These are phyloP conservation scores for Psettodes erumei DNA, from an alignment of 2,113 vertebrate genomes.

Conservation along the genomic window DNA sequence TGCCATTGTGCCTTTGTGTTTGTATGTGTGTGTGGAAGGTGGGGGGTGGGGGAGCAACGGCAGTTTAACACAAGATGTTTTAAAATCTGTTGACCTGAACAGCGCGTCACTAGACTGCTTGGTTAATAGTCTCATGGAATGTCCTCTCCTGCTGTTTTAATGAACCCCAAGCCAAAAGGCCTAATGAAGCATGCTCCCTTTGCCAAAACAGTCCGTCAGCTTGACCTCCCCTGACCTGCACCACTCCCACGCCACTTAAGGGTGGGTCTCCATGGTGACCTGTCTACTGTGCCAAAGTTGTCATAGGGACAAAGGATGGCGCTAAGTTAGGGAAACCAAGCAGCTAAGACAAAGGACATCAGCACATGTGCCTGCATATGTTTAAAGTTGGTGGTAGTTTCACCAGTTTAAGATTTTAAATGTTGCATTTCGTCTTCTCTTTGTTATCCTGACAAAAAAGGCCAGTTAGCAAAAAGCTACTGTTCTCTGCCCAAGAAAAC, in stretches of 20 bases:
- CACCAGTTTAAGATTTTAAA: conserved; percentile 43
- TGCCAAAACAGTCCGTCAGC: conserved; percentile 75
- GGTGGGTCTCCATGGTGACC: conserved; percentile 76
- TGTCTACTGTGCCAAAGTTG: conserved; percentile 51
- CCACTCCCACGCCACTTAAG: conserved; percentile 66
- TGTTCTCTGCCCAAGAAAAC: conserved; percentile 65
- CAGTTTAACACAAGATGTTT: conserved; percentile 76
- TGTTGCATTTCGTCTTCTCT: conserved; percentile 47
- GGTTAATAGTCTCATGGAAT: conserved; percentile 84
- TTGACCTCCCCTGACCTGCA: conserved; percentile 72
- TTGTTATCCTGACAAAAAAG: conserved; percentile 62
- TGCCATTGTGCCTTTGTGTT: conserved; percentile 18
- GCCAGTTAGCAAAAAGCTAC: conserved; percentile 63
- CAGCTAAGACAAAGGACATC: conserved; percentile 43
- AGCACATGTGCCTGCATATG: conserved; percentile 60
- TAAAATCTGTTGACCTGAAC: conserved; percentile 76
- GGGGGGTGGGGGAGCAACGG: neutral
- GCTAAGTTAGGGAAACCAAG: conserved; percentile 44
- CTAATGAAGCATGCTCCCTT: conserved; percentile 82
- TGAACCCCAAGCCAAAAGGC: conserved; percentile 82
- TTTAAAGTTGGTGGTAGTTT: conserved; percentile 35
- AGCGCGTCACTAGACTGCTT: conserved; percentile 66
- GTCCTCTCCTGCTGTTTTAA: conserved; percentile 83
- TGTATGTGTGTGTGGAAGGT: conserved; percentile 30
- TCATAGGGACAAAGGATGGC: conserved; percentile 57